Percentiles rank a stretch among this genome's conserved stretches.
phyloP scores from a whole-genome alignment of 2,797 vertebrate species.

The Denticeps clupeoides region DNA sequence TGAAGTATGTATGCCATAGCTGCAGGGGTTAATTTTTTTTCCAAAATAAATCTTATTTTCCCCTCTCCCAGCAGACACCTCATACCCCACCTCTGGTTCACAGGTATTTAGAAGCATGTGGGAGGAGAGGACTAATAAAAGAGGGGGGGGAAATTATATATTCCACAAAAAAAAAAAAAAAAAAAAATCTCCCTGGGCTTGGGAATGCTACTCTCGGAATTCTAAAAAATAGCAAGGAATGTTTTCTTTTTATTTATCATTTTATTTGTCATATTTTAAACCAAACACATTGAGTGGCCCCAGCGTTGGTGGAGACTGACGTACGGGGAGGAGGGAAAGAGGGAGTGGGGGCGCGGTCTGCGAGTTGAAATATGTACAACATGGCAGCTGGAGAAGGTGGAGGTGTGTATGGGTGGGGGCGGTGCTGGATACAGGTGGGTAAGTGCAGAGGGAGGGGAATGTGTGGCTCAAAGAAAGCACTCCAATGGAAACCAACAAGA shows the following conservation, averaged over 20 bases:
- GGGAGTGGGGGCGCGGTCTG: constrained; percentile 25
- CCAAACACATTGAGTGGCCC: constrained; percentile 63
- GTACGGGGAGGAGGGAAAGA: constrained; percentile 1
- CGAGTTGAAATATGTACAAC: constrained; percentile 74
- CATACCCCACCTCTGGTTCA: neutral
- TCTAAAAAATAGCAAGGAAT: constrained; percentile 49
- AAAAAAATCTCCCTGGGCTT: neutral
- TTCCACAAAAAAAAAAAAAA: neutral
- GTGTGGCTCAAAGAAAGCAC: constrained; percentile 73
- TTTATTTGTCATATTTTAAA: too few species aligned
- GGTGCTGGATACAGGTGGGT: neutral
- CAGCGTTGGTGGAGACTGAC: constrained; percentile 13
- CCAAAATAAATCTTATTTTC: too few species aligned
- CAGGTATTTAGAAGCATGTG: constrained; percentile 19
- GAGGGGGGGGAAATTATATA: too few species aligned
- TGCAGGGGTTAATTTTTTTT: too few species aligned
- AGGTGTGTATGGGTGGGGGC: constrained; percentile 19
- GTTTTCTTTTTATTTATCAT: too few species aligned
- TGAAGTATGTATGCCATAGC: constrained; percentile 30
- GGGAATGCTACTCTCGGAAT: constrained; percentile 28
- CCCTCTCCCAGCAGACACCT: too few species aligned
- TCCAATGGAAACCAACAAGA: constrained; percentile 73
- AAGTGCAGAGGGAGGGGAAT: constrained; percentile 44
- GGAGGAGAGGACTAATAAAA: neutral
- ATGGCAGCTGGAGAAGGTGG: constrained; percentile 65